phyloP scores from a whole-genome alignment of 1,140 invertebrate genomes.

The Mactra quadrangularis region DNA sequence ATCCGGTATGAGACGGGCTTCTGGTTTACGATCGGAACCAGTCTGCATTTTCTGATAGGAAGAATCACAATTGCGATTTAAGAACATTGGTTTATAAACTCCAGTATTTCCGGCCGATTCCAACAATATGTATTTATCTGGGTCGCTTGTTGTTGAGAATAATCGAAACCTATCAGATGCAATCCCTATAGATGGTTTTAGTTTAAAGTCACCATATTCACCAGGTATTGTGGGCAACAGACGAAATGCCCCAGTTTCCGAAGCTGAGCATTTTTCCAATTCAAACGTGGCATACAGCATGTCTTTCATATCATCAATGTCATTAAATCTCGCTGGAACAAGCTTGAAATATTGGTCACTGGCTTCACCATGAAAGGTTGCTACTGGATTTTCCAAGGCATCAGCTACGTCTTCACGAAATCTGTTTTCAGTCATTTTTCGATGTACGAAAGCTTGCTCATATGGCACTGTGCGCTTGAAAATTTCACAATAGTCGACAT shows the following conservation, averaged over 20 bases:
- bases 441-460: no score
- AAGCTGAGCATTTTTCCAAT: conserved; percentile 16
- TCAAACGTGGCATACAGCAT: neutral
- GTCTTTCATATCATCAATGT: no score
- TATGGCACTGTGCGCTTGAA: no score
- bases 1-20: neutral
- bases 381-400: no score
- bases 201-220: conserved; percentile 35
- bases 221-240: conserved; percentile 1
- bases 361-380: no score
- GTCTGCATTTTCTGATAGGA: no score
- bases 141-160: neutral
- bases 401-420: no score
- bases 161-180: conserved; percentile 22
- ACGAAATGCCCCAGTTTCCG: conserved; percentile 27
- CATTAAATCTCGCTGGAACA: no score
- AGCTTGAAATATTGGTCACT: no score
- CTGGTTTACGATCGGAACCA: no score
- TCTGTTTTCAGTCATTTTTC: no score
- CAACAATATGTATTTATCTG: conserved; percentile 25
- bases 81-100: neutral
- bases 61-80: neutral
- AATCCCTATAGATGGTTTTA: conserved; percentile 23
- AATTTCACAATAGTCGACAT: no score
- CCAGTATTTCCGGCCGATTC: conserved; percentile 15